phyloP scores from a whole-genome alignment of 2,113 vertebrate genomes.

The Sterrhoptilus dennistouni region DNA sequence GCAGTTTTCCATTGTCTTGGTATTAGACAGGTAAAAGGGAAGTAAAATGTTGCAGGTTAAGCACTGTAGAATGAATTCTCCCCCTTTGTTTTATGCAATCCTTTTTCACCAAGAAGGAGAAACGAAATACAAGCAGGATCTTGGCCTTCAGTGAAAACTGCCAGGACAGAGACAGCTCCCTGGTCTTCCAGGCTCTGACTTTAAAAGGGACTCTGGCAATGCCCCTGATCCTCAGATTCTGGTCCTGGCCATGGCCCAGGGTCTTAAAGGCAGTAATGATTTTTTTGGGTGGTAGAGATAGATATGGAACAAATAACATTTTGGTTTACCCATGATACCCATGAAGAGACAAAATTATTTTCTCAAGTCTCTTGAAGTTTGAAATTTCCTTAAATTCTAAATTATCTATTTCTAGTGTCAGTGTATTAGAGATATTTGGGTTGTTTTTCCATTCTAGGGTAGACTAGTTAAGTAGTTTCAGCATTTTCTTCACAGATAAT shows the following conservation, averaged over 20 bases:
- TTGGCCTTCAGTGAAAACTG: neutral
- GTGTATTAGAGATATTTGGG: neutral
- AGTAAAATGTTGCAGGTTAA: neutral
- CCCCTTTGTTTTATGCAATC: neutral
- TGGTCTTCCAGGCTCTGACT: fast-evolving
- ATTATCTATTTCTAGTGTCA: neutral
- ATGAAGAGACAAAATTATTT: neutral
- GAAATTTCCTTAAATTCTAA: neutral
- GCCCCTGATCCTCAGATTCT: neutral
- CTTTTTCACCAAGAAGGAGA: neutral
- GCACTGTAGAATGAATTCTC: neutral
- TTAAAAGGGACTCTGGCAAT: neutral
- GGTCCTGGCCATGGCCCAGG: fast-evolving
- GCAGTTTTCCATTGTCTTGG: neutral
- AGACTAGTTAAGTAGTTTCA: neutral
- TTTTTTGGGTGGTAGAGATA: neutral
- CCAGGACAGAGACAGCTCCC: neutral
- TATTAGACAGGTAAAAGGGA: neutral
- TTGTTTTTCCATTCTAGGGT: neutral
- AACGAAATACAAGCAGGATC: fast-evolving
- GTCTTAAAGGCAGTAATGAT: fast-evolving
- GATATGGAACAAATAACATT: neutral
- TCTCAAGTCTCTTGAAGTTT: neutral
- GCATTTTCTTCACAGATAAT: neutral
- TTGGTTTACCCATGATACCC: fast-evolving